These are phyloP conservation scores for Neomicropteryx cornuta DNA, from an alignment of 1,140 invertebrate species.

Conservation along the genomic window DNA sequence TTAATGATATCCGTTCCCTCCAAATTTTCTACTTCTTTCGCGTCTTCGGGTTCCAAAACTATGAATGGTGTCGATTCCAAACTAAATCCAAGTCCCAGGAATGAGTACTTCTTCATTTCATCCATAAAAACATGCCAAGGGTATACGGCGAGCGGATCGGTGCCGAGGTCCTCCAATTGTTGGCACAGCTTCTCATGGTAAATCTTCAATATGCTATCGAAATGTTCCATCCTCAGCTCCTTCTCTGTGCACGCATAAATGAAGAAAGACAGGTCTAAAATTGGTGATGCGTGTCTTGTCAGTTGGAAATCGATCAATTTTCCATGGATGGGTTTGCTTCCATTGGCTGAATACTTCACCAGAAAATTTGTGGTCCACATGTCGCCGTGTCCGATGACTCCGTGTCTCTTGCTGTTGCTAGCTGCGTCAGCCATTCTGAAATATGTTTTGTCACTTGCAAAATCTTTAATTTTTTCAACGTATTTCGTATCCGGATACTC, in stretches of 20 bases:
- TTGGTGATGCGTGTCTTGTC: constrained; percentile 43
- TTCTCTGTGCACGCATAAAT: constrained; percentile 51
- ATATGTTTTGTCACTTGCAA: constrained; percentile 36
- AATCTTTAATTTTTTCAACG: constrained; percentile 41
- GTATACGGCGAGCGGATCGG: constrained; percentile 45
- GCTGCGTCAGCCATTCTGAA: constrained; percentile 24
- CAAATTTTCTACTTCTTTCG: constrained; percentile 43
- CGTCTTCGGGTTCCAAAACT: constrained; percentile 44
- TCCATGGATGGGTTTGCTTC: constrained; percentile 30
- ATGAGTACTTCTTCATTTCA: constrained; percentile 48
- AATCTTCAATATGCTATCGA: constrained; percentile 40
- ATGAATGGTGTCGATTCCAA: constrained; percentile 51
- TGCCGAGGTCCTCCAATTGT: constrained; percentile 45
- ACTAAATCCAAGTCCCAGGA: constrained; percentile 47
- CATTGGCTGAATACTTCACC: constrained; percentile 32
- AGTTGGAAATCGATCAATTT: constrained; percentile 62
- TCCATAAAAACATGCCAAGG: constrained; percentile 35
- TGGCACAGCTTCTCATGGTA: constrained; percentile 45
- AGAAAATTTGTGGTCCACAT: constrained; percentile 65
- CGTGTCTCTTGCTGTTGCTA: constrained; percentile 23
- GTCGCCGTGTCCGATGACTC: constrained; percentile 57
- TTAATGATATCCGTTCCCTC: constrained; percentile 17
- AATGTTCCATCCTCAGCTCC: constrained; percentile 41
- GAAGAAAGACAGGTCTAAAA: constrained; percentile 49
- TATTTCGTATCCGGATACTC: constrained; percentile 48